Evolutionary conservation across 2,797 vertebrate genomes (phyloP).

Genomic region (Hylomyscus alleni): DNA sequence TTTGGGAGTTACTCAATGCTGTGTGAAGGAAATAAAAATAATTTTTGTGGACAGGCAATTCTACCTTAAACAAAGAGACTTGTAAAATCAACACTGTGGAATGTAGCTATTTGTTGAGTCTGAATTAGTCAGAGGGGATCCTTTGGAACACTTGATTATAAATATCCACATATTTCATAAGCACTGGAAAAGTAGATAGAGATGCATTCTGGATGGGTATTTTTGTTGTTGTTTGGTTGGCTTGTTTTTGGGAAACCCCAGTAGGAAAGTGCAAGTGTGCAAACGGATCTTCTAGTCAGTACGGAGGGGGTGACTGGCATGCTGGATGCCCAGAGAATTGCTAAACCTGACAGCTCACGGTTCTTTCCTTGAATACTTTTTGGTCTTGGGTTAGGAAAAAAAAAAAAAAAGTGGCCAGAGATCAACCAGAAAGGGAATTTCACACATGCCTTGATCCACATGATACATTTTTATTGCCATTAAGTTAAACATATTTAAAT

Average conservation of each 20-base stretch:
- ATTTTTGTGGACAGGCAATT: slow-evolving; percentile 62
- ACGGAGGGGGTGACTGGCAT: background rate
- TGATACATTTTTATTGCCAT: slow-evolving; percentile 31
- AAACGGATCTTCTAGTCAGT: slow-evolving; percentile 22
- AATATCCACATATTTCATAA: slow-evolving; percentile 57
- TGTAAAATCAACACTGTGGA: slow-evolving; percentile 66
- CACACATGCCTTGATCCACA: slow-evolving; percentile 16
- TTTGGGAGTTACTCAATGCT: slow-evolving; percentile 69
- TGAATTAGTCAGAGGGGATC: slow-evolving; percentile 63
- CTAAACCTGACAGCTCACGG: slow-evolving; percentile 21
- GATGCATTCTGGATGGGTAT: background rate
- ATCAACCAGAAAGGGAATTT: slow-evolving; percentile 54
- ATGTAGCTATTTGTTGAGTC: slow-evolving; percentile 58
- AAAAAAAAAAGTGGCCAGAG: slow-evolving; percentile 37
- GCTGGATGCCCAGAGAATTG: background rate
- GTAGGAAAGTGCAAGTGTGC: slow-evolving; percentile 55
- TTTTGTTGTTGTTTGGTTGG: background rate
- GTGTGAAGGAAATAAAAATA: slow-evolving; percentile 53
- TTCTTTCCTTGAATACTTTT: slow-evolving; percentile 41
- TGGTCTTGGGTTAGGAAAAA: slow-evolving; percentile 23
- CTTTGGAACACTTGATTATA: slow-evolving; percentile 57
- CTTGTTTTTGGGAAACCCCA: slow-evolving; percentile 51
- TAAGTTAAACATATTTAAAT: slow-evolving; percentile 63
- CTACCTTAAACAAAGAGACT: slow-evolving; percentile 70
- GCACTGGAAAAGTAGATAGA: slow-evolving; percentile 53